phyloP scores from a whole-genome alignment of 2,113 vertebrate genomes.

The Geococcyx californianus region DNA sequence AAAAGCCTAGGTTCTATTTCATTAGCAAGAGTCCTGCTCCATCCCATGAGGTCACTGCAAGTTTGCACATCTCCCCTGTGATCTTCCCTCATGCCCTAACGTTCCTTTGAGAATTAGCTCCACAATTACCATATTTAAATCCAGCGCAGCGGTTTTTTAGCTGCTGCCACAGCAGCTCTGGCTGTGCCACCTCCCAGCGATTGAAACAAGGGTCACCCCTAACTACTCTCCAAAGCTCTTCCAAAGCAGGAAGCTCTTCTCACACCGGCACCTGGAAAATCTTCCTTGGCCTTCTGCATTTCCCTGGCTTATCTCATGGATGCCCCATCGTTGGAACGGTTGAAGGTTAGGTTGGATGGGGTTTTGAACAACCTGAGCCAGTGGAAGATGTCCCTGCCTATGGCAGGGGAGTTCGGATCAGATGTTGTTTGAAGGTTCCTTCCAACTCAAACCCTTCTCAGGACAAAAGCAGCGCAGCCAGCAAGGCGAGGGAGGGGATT shows the following conservation, averaged over 20 bases:
- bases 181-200: background rate
- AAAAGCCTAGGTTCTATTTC: background rate
- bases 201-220: background rate
- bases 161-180: background rate
- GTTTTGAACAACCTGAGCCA: background rate
- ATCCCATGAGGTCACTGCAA: background rate
- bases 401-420: background rate
- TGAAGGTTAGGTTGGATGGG: accelerated
- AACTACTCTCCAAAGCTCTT: background rate
- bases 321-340: background rate
- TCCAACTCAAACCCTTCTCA: background rate
- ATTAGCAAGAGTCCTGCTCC: background rate
- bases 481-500: too few relatives aligned
- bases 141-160: background rate
- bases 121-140: slow-evolving; percentile 13
- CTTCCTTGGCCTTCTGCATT: background rate
- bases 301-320: background rate
- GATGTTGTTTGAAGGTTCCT: background rate
- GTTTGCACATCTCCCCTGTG: background rate
- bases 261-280: background rate
- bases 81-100: background rate
- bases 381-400: background rate
- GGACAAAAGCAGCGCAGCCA: too few relatives aligned
- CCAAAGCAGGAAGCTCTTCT: background rate
- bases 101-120: background rate